Conservation (phyloP, 2,113 vertebrate species). For the Antechinus flavipes region DNA sequence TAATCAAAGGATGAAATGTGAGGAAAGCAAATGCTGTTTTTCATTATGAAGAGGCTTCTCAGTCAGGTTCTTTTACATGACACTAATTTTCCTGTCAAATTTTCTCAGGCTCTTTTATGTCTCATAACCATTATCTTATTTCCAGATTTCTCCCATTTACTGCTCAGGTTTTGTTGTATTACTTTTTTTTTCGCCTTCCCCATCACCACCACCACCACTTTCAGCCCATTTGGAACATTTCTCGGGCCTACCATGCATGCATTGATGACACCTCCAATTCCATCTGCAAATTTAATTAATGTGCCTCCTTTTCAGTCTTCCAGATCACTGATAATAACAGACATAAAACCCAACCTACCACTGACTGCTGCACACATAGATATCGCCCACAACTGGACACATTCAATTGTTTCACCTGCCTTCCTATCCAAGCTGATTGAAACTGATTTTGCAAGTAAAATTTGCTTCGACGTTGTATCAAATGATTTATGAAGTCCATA, state of each 20-base stretch:
- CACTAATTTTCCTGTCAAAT: not conserved
- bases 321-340: slow-evolving; percentile 58
- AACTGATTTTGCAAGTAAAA: slow-evolving; percentile 80
- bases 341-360: slow-evolving; percentile 25
- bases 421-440: slow-evolving; percentile 67
- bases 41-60: not conserved
- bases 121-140: not conserved
- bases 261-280: slow-evolving; percentile 74
- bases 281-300: slow-evolving; percentile 80
- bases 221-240: slow-evolving; percentile 62
- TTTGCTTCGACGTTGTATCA: slow-evolving; percentile 73
- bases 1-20: not conserved
- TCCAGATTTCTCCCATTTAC: not conserved
- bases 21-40: not conserved
- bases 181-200: slow-evolving; percentile 39
- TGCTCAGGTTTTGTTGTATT: not conserved
- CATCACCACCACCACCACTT: slow-evolving; percentile 50
- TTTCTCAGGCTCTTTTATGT: not conserved
- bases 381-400: slow-evolving; percentile 49
- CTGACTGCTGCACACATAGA: not conserved
- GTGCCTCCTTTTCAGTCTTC: slow-evolving; percentile 57
- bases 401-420: slow-evolving; percentile 51
- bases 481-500: slow-evolving; percentile 81
- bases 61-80: not conserved
- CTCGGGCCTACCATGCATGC: slow-evolving; percentile 47